Percentiles rank a stretch among this genome's conserved stretches.
phyloP scores from a whole-genome alignment of 2,797 vertebrate species.

The Rhincodon typus region DNA sequence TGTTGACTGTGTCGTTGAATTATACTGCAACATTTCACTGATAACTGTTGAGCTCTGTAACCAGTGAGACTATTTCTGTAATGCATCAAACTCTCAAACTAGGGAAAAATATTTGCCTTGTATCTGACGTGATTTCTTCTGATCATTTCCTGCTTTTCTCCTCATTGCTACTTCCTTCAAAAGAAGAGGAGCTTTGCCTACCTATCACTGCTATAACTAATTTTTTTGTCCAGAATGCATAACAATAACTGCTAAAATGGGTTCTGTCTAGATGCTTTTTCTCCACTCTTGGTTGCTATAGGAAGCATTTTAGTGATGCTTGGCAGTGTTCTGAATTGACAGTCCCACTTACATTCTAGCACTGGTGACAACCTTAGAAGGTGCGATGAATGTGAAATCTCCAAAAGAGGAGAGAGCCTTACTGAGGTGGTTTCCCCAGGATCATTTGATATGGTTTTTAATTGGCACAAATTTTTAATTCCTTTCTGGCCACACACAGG shows the following conservation, averaged over 20 bases:
- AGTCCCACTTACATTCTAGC: not conserved
- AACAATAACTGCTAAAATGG: not conserved
- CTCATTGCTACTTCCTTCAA: not conserved
- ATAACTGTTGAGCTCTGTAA: not conserved
- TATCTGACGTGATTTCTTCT: not conserved
- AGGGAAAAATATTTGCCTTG: not conserved
- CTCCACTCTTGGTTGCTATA: not conserved
- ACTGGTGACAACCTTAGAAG: not conserved
- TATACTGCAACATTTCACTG: not conserved
- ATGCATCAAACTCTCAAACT: not conserved
- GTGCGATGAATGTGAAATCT: not conserved
- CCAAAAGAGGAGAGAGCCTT: not conserved
- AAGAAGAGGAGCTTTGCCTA: not conserved
- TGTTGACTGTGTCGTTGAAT: not conserved
- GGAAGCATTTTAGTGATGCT: not conserved
- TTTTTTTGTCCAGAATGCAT: not conserved
- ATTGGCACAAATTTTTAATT: too few relatives aligned
- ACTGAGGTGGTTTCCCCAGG: not conserved
- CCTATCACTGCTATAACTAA: not conserved
- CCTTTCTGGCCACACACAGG: too few relatives aligned
- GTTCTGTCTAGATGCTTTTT: not conserved
- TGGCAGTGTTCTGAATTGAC: not conserved
- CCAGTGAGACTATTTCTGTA: not conserved
- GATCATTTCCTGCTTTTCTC: not conserved
- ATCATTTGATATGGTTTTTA: not conserved